Evolutionary conservation across 2,888 invertebrate species (phyloP), one percentile per base, ranked within the genome.

Genomic region (Mellilla xanthometata): DNA sequence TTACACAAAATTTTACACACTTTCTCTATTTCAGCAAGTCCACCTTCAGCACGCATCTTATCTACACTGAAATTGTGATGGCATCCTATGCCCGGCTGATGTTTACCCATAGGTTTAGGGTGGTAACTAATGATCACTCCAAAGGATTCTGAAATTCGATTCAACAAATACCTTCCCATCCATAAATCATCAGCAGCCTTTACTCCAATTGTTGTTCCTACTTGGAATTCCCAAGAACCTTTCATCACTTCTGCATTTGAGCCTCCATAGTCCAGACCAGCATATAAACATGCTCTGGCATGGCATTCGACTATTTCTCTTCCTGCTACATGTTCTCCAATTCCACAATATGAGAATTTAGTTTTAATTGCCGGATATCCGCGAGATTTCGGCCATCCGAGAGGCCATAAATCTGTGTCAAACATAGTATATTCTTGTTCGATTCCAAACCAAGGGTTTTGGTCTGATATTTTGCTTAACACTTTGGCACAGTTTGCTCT

Each of bases 181-280:
- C 97, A 97, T 41, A 97, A 82, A 67, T 97, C 95, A 68, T 97
- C 97, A 0, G 95, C 95, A 55, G 94, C 93, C 39, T 91, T 91
- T 47, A 97, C 95, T 1, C 98, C 98, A 58, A 93, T 91, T 59
- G 96, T 95, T 0, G 97, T 96, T n/a, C 98, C 98, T 8, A 98
- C 94, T 86, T 97, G 96, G 81, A 92, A 96, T 78, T 95, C 95
- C 95, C 95, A 96, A 84, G 97, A 97, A 9, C 97, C 95, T 27
- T 97, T 98, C 98, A 98, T 98, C 15, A 98, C 99, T 90, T 99
- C 99, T n/a, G 98, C 99, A 80, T 99, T 99, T 34, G 95, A 95
- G 30, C 99, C 99, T 39, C 94, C 92, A 59, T 97, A 95, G 64
- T 95, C 95, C 64, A 99, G 92, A 27, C 99, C 99, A 39, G 99